These are phyloP conservation scores for Noctua janthe DNA, from an alignment of 2,888 invertebrate species.

Conservation along the genomic window DNA sequence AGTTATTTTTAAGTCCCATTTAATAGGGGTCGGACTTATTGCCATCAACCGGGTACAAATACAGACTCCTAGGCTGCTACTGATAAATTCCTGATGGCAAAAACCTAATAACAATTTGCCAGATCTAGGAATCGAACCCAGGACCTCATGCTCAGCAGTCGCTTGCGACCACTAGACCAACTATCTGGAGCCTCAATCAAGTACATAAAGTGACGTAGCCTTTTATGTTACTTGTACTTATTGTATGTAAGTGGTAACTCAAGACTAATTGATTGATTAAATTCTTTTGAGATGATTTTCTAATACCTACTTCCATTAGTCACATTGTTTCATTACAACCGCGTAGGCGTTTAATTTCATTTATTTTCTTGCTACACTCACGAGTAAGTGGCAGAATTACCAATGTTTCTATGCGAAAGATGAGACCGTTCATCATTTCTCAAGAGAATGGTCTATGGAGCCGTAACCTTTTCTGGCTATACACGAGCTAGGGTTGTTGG, in stretches of 20 bases:
- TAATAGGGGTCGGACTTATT: too few relatives aligned
- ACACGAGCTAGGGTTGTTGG: neutral
- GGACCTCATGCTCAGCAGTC: too few relatives aligned
- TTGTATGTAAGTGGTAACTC: neutral
- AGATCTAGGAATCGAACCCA: too few relatives aligned
- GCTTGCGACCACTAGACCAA: too few relatives aligned
- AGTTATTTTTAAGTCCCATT: too few relatives aligned
- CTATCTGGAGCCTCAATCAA: neutral
- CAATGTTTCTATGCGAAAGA: neutral
- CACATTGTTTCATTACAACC: conserved; percentile 1
- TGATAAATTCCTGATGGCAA: too few relatives aligned
- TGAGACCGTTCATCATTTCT: neutral
- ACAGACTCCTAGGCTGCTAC: too few relatives aligned
- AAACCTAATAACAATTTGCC: too few relatives aligned
- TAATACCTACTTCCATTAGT: conserved; percentile 3
- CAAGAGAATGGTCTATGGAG: neutral
- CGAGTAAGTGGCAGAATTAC: neutral
- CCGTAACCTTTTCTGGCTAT: neutral
- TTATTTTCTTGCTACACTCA: conserved; percentile 11
- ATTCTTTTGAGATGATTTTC: conserved; percentile 21
- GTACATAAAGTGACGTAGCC: neutral
- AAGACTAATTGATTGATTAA: conserved; percentile 16
- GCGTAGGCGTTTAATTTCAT: neutral
- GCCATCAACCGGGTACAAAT: too few relatives aligned
- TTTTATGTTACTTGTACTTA: neutral